Evolutionary conservation across 2,797 vertebrate genomes (phyloP), one percentile per base, ranked within the genome.

Genomic region (Bradypus variegatus): DNA sequence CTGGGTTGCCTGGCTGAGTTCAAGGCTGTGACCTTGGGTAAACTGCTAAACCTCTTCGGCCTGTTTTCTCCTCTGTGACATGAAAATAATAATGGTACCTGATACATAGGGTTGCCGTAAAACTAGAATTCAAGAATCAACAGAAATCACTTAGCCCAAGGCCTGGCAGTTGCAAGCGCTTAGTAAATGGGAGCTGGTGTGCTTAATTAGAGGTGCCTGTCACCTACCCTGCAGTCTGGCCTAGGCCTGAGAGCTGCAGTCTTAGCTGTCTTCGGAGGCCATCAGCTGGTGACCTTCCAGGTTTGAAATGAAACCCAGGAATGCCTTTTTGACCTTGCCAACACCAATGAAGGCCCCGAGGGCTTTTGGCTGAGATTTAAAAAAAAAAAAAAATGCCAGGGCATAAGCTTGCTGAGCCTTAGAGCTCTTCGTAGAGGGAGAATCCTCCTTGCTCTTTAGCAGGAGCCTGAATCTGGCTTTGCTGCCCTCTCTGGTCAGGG

Each of bases 101-200:
- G 3, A 6, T 27, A 25, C 25, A 4, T 5, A 8, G 11, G 5
- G 50, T 23, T 29, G 6, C 5, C 16, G 15, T 36, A 31, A 58
- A 70, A 45, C 2, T 3, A 8, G 80, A 23, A 33, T 5, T 16
- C 9, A 12, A 29, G 36, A 41, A 9, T 14, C 23, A 21, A 11
- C 2, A 38, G 78, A 69, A 48, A 69, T 25, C 62, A 1, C 3
- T 23, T 36, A 25, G 4, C 23, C 1, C 33, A 10, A 41, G 38
- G 11, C 58, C 82, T 6, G 77, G 45, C 33, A 2, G 18, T 38
- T 23, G 4, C 45, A 2, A 23, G 36, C 7, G 0, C 25, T 13
- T 1, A 19, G 60, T 5, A 12, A 48, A 8, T 0, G 4, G 25
- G 21, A 38, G 6, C 69, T 0, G 1, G 4, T 6, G 1, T 2